Base-by-base conservation (phyloP, 2,888 invertebrate species). In the Alsophila aescularia region DNA sequence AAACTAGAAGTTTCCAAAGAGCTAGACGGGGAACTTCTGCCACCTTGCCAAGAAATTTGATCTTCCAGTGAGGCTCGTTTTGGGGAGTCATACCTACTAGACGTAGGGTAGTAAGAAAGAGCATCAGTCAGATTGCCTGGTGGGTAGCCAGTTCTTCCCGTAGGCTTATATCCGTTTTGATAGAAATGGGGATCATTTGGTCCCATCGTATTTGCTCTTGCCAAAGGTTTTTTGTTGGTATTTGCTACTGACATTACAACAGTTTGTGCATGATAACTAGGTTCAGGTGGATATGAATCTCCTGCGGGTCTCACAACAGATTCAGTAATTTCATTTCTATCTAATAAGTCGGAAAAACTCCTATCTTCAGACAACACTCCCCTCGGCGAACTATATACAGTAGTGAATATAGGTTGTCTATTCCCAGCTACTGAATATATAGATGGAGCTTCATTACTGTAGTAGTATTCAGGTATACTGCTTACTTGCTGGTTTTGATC, bases 21-120 rank as follows among this genome's bases (percentile, higher is more conserved):
- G 65, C 94, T 95, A 0, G 94, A 93, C 1, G 94, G 94, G 56
- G 91, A 93, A 75, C 91, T 93, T 81, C 89, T 92, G 7, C 92
- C 88, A 57, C 90, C 93, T 69, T 93, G 84, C 94, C 94, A 94
- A 12, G 93, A 92, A 21, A 90, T 81, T 60, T 93, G 93, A 69
- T 94, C 94, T 73, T 94, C 93, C 40, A 93, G 89, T 39, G 93
- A 93, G 43, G 93, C 78, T 75, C 92, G 90, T 64, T 92, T 92
- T 27, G 90, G 87, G 27, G 90, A 87, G 43, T 94, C 94, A 66
- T 94, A 94, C 61, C 94, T 83, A 44, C 92, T 93, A 29, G 94
- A 95, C 0, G 95, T 95, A 0, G 96, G 96, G 80, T 97, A 97
- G 69, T 96, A 97, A 0, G 95, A 95, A 6, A 97, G 85, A 10